Evolutionary conservation across 2,888 invertebrate genomes (phyloP).

Genomic region (Leistus spinibarbis): DNA sequence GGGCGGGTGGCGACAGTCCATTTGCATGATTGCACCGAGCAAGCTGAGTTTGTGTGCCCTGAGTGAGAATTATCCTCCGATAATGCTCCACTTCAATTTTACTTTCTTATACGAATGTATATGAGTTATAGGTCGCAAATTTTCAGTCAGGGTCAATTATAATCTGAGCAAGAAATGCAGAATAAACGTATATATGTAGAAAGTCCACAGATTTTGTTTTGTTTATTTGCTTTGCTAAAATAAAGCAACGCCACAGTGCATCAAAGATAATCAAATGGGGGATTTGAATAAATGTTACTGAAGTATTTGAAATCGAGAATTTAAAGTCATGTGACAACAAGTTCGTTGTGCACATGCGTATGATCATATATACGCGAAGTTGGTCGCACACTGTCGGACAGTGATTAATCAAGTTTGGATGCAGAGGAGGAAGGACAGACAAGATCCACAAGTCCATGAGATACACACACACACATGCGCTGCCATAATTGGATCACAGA

Average conservation of each 20-base stretch:
- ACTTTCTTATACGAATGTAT: no score
- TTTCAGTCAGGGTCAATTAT: no score
- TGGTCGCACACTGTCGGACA: conserved; percentile 4
- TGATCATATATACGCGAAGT: not conserved
- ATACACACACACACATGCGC: not conserved
- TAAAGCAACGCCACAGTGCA: no score
- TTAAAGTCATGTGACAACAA: not conserved
- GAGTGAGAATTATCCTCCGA: not conserved
- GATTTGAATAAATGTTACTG: no score
- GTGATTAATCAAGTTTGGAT: conserved; percentile 22
- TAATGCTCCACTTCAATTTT: no score
- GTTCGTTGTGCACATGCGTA: not conserved
- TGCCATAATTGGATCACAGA: conserved; percentile 30
- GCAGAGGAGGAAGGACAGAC: not conserved
- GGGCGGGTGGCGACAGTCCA: conserved; percentile 28
- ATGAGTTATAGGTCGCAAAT: no score
- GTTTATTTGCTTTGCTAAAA: no score
- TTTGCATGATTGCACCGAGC: conserved; percentile 34
- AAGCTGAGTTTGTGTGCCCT: not conserved
- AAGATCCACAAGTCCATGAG: not conserved
- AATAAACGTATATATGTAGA: no score
- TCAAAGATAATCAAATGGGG: no score
- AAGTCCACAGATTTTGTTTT: no score
- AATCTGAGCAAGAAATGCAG: no score
- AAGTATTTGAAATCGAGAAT: not conserved